Evolutionary conservation across 2,113 vertebrate species (phyloP), one percentile per base, ranked within the genome.

Genomic region (Elaphurus davidianus): DNA sequence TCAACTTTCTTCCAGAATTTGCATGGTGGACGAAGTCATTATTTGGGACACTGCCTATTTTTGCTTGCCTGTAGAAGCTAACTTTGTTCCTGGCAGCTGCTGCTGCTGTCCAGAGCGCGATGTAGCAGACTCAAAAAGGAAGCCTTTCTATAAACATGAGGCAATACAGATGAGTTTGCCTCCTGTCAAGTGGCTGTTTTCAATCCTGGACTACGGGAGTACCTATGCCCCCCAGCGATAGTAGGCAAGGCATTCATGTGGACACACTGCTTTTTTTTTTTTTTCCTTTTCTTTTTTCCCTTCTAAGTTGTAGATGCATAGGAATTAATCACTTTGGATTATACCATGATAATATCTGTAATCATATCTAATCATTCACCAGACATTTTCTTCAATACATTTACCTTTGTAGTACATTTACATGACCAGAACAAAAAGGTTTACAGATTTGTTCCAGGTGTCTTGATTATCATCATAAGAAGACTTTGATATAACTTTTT

Each of bases 111-210:
- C 55, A 87, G 79, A 96, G 10, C 85, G 89, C 87, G 11, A 40
- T 67, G 0, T 79, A 54, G 67, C 55, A 5, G 60, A 89, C 92
- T 97, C 19, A 43, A 85, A 98, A 82, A 92, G 93, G 11, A 97
- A 91, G 62, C 2, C 93, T 97, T 87, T 87, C 94, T 97, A 14
- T 98, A 97, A 98, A 98, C 82, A 95, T 59, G 87, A 98, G 94
- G 85, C 91, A 57, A 92, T 76, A 43, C 47, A 36, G 88, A 98
- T 90, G 95, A 95, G 87, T 98, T 98, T 97, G 93, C 91, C 87
- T 91, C 93, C 96, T 97, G 90, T 16, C 54, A 96, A 97, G 97
- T 98, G 98, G 98, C 98, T 98, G 97, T 98, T 98, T 81, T 98
- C 96, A 97, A 54, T 88, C 91, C 59, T 79, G 81, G 95, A 23